Percentiles rank a stretch among this genome's conserved stretches.
Conservation (phyloP, 2,888 invertebrate species). For the Drosophila ezoana region DNA sequence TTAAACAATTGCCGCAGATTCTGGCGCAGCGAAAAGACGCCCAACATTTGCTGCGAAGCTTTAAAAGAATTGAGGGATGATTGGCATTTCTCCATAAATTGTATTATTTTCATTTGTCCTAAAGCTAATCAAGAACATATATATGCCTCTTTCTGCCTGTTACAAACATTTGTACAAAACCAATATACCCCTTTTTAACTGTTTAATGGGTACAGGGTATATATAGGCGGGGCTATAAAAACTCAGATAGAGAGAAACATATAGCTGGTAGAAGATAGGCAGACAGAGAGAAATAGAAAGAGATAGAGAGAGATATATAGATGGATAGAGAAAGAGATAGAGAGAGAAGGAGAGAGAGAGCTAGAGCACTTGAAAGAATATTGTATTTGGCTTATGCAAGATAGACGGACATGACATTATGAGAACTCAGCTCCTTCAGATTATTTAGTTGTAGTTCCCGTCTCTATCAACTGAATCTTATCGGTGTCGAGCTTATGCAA, state of each 20-base stretch:
- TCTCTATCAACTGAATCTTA: conserved; percentile 11
- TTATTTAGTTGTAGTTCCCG: neutral
- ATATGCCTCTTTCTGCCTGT: too few relatives aligned
- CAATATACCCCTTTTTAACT: too few relatives aligned
- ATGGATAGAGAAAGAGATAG: neutral
- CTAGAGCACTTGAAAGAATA: neutral
- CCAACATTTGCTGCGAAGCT: conserved; percentile 39
- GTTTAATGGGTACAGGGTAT: too few relatives aligned
- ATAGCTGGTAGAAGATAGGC: too few relatives aligned
- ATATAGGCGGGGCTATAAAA: too few relatives aligned
- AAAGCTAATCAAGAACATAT: too few relatives aligned
- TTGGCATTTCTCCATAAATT: too few relatives aligned
- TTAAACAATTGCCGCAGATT: conserved; percentile 44
- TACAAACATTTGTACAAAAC: too few relatives aligned
- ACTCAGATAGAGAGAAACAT: neutral
- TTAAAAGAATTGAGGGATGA: neutral
- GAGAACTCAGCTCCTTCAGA: neutral
- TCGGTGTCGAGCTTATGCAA: neutral
- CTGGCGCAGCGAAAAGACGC: conserved; percentile 68
- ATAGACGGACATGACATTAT: too few relatives aligned
- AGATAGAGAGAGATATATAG: neutral
- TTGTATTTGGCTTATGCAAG: too few relatives aligned
- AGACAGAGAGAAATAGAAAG: neutral
- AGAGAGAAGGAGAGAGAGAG: neutral
- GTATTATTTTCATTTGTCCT: too few relatives aligned